Evolutionary conservation across 2,888 invertebrate species (phyloP).

Genomic region (Clanis bilineata): DNA sequence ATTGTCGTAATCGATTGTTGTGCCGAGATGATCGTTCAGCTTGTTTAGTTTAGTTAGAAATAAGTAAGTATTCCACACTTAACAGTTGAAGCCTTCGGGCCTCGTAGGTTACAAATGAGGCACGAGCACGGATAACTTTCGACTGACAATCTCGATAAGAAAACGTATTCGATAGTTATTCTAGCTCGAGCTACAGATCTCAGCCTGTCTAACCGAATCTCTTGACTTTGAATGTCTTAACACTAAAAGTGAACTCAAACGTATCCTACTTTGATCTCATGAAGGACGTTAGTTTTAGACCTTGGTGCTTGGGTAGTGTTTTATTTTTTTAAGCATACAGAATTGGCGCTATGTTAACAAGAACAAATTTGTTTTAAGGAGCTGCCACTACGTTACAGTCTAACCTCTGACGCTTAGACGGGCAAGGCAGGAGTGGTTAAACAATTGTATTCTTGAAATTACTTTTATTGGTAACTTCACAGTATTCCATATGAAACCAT

Average conservation of each 20-base stretch:
- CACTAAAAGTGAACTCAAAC: slow-evolving; percentile 33
- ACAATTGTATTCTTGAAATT: neutral
- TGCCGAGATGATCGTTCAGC: neutral
- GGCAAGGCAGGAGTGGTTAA: neutral
- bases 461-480: neutral
- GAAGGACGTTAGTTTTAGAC: slow-evolving; percentile 31
- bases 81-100: slow-evolving; percentile 25
- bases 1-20: neutral
- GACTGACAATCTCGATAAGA: too few relatives aligned
- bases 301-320: slow-evolving; percentile 64
- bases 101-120: slow-evolving; percentile 31
- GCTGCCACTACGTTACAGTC: neutral
- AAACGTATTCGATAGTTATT: too few relatives aligned
- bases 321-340: slow-evolving; percentile 29
- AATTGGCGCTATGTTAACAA: neutral
- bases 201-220: slow-evolving; percentile 39
- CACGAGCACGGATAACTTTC: too few relatives aligned
- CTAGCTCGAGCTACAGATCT: too few relatives aligned
- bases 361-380: neutral
- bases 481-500: too few relatives aligned
- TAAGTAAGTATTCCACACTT: slow-evolving; percentile 45
- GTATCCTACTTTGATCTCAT: slow-evolving; percentile 69
- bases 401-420: neutral
- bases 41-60: slow-evolving; percentile 36
- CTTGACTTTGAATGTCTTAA: slow-evolving; percentile 23